These are phyloP conservation scores for Mellivora capensis DNA, from an alignment of 2,113 vertebrate genomes.

Conservation along the genomic window DNA sequence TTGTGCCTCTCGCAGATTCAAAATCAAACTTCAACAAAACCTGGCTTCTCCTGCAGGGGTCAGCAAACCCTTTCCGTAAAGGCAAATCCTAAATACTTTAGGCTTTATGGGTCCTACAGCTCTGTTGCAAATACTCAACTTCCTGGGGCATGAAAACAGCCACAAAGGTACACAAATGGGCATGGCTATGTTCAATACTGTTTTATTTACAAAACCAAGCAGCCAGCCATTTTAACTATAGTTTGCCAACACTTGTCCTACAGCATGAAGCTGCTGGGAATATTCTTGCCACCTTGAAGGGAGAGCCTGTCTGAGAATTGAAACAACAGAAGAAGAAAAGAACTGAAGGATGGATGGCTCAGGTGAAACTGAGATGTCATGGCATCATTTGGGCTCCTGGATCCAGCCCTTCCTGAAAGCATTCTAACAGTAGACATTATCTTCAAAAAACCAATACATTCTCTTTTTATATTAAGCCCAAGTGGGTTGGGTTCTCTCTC, in stretches of 20 bases:
- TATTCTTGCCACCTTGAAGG: not conserved
- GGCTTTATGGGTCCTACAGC: not conserved
- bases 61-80: not conserved
- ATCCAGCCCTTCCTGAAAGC: conserved; percentile 5
- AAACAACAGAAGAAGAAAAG: not conserved
- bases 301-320: not conserved
- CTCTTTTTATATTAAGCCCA: not conserved
- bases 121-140: not conserved
- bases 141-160: not conserved
- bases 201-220: not conserved
- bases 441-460: not conserved
- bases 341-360: not conserved
- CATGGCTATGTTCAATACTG: not conserved
- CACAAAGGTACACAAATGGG: not conserved
- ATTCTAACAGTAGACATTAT: not conserved
- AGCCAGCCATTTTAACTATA: not conserved
- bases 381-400: not conserved
- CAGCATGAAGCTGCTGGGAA: not conserved
- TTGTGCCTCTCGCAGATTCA: not conserved
- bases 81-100: not conserved
- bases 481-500: not conserved
- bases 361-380: not conserved
- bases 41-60: not conserved
- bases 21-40: not conserved
- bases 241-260: not conserved